These are phyloP conservation scores for Polypedilum vanderplanki DNA, from an alignment of 1,140 invertebrate genomes.

Conservation along the genomic window DNA sequence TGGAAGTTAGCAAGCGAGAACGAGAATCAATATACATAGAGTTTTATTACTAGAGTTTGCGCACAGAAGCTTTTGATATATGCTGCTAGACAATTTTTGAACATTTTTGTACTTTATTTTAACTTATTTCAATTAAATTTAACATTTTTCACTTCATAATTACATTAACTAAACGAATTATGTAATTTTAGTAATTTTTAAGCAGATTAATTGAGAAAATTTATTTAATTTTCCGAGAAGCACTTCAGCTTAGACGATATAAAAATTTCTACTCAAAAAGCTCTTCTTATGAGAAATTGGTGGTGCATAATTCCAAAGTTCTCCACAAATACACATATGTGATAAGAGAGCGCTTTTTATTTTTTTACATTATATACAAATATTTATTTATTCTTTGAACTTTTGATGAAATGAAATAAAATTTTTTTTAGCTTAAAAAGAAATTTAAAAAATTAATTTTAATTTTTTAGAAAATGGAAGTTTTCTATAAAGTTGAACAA, in stretches of 20 bases:
- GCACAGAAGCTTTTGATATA: not conserved
- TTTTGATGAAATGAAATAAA: not conserved
- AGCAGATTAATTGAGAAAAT: not conserved
- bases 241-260: not conserved
- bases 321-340: not conserved
- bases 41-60: conserved; percentile 26
- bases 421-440: not conserved
- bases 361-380: not conserved
- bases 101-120: conserved; percentile 8
- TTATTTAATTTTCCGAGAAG: not conserved
- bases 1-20: conserved; percentile 25
- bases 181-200: not conserved
- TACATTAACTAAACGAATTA: not conserved
- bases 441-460: not conserved
- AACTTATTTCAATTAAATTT: not conserved
- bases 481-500: no score
- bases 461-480: no score
- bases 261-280: conserved; percentile 14
- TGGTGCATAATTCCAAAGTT: no score
- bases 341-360: not conserved
- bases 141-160: not conserved
- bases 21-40: conserved; percentile 25
- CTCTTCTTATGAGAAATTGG: not conserved
- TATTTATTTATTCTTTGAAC: not conserved
- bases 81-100: not conserved